Evolutionary conservation across 2,113 vertebrate genomes (phyloP).

Genomic region (Capra hircus): DNA sequence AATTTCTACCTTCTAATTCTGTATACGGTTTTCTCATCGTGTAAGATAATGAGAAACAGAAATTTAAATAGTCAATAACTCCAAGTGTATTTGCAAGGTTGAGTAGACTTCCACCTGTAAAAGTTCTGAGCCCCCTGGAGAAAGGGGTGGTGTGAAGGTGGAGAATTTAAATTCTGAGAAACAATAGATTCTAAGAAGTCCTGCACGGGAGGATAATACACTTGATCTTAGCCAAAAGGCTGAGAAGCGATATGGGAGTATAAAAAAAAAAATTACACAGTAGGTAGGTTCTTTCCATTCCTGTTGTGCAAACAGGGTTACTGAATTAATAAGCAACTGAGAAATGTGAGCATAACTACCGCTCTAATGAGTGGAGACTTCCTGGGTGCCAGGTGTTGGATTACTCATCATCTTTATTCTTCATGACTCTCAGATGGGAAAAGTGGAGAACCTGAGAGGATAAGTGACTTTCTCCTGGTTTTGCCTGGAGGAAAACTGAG

Average conservation of each 20-base stretch:
- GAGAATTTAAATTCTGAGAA: slow-evolving; percentile 25
- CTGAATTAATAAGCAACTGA: background rate
- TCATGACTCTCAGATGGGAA: background rate
- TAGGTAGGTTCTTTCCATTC: background rate
- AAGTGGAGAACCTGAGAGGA: background rate
- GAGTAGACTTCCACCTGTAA: background rate
- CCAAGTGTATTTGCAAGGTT: slow-evolving; percentile 13
- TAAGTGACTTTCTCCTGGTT: background rate
- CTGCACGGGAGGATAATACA: background rate
- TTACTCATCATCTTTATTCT: background rate
- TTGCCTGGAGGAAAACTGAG: background rate
- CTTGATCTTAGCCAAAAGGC: background rate
- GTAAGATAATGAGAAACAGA: slow-evolving; percentile 50
- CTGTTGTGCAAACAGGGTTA: background rate
- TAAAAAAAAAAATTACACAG: background rate
- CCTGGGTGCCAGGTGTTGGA: background rate
- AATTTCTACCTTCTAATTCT: background rate
- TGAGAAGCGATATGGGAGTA: background rate
- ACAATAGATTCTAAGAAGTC: background rate
- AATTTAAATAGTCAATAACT: slow-evolving; percentile 51
- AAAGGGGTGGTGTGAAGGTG: background rate
- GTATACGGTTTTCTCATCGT: slow-evolving; percentile 34
- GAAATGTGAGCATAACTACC: background rate
- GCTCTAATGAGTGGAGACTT: background rate
- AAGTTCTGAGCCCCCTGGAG: slow-evolving; percentile 1